Percentiles rank a stretch among this genome's conserved stretches.
Evolutionary conservation across 2,797 vertebrate genomes (phyloP).

Genomic region (Chaunax sp.): DNA sequence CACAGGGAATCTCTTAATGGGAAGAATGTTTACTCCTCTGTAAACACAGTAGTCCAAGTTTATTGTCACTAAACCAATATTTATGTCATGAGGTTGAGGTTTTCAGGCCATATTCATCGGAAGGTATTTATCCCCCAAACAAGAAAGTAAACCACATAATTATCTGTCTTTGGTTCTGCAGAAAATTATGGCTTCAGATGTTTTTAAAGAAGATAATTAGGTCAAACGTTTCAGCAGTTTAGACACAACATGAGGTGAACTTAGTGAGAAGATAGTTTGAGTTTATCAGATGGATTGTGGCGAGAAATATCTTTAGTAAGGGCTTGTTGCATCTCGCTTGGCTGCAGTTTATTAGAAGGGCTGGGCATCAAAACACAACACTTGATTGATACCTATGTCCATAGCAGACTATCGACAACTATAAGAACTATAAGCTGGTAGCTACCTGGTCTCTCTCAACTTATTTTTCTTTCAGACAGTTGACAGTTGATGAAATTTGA

Average conservation of each 20-base stretch:
- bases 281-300: neutral
- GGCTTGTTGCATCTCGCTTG: neutral
- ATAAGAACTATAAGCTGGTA: no score
- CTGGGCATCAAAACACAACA: neutral
- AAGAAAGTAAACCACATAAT: conserved; percentile 29
- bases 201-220: conserved; percentile 27
- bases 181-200: neutral
- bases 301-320: neutral
- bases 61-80: conserved; percentile 46
- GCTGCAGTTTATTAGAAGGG: neutral
- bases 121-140: conserved; percentile 27
- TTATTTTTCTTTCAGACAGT: no score
- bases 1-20: conserved; percentile 23
- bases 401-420: no score
- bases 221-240: conserved; percentile 13
- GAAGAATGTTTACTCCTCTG: conserved; percentile 40
- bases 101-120: conserved; percentile 9
- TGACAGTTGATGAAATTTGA: neutral
- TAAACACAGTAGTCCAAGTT: conserved; percentile 38
- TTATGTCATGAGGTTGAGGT: conserved; percentile 29
- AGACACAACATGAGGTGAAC: conserved; percentile 34
- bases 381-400: neutral
- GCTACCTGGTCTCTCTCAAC: no score
- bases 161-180: neutral
- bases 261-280: conserved; percentile 7